Conservation (phyloP, 2,797 vertebrate species). For the Muscicapa comitata region DNA sequence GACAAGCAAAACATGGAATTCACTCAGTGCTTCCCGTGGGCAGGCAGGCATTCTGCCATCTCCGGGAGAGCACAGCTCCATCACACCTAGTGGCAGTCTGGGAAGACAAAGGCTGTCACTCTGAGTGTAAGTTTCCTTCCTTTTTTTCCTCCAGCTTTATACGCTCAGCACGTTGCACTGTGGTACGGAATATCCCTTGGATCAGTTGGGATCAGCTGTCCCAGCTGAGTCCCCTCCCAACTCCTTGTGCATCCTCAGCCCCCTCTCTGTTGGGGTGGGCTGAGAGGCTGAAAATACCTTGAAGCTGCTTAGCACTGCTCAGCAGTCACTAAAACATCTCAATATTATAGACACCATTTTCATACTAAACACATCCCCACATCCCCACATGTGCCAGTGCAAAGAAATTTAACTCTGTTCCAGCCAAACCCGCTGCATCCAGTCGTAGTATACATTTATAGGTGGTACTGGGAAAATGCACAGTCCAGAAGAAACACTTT, state of each 20-base stretch:
- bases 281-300: not conserved
- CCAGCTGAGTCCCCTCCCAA: not conserved
- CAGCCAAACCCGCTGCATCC: not conserved
- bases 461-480: not conserved
- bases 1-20: not conserved
- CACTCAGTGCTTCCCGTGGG: not conserved
- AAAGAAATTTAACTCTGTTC: not conserved
- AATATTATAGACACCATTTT: rapidly evolving
- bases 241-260: not conserved
- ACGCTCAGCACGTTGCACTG: rapidly evolving
- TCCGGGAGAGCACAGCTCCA: not conserved
- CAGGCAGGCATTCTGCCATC: not conserved
- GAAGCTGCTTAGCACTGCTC: not conserved
- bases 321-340: not conserved
- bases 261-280: not conserved
- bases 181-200: not conserved
- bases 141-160: not conserved
- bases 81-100: not conserved
- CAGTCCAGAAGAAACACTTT: not conserved
- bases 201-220: not conserved
- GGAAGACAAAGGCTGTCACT: not conserved
- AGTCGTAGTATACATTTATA: not conserved
- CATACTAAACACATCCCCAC: not conserved
- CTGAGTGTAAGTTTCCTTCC: not conserved
- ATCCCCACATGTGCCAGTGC: not conserved